Conservation (phyloP, 2,888 invertebrate species). For the Deilephila porcellus region DNA sequence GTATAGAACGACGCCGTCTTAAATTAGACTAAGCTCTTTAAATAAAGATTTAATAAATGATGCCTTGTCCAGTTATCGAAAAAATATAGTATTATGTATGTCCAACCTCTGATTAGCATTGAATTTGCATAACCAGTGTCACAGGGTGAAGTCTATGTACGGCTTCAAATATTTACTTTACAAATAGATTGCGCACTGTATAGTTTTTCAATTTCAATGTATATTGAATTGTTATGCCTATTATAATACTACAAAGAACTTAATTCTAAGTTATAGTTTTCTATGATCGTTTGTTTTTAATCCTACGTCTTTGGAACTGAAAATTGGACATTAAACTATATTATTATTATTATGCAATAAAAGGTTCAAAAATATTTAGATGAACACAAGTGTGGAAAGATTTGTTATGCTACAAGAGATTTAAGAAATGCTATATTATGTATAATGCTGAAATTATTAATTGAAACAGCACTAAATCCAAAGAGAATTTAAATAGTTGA, state of each 20-base stretch:
- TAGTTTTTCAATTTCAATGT: not conserved
- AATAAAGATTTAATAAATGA: too few species aligned
- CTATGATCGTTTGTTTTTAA: not conserved
- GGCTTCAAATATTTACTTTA: constrained; percentile 6
- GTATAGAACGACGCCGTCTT: too few species aligned
- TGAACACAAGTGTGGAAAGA: too few species aligned
- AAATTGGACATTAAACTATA: not conserved
- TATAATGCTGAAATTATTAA: too few species aligned
- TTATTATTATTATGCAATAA: too few species aligned
- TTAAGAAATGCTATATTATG: not conserved
- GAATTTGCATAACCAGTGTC: constrained; percentile 5
- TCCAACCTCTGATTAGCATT: not conserved
- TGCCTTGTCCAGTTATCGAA: not conserved
- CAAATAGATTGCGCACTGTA: not conserved
- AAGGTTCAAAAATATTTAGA: too few species aligned
- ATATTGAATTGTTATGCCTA: not conserved
- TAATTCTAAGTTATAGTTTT: not conserved
- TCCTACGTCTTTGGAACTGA: not conserved
- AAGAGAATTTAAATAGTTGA: too few species aligned
- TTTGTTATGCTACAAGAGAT: too few species aligned
- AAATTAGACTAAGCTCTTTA: too few species aligned
- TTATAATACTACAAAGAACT: not conserved
- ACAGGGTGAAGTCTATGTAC: not conserved
- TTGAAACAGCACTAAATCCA: too few species aligned
- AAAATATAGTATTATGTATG: not conserved